Evolutionary conservation across 2,797 vertebrate species (phyloP).

Genomic region (Gallirallus australis): DNA sequence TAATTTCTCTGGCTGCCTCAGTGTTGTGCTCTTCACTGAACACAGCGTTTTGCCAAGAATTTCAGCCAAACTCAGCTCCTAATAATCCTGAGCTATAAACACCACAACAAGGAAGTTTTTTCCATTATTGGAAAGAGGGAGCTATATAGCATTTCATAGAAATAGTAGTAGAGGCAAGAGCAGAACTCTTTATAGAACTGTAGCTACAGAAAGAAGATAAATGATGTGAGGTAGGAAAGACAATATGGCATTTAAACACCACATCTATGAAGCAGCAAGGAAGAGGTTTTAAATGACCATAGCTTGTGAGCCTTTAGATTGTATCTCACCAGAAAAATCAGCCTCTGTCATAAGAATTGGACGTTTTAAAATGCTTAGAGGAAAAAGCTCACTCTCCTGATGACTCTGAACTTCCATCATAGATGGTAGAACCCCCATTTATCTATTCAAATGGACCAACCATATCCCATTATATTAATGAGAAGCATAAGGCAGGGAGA

Average conservation of each 20-base stretch:
- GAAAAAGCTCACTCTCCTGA: background rate
- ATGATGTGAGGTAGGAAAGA: background rate
- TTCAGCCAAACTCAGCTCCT: constrained; percentile 35
- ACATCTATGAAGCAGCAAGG: background rate
- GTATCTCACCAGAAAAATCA: background rate
- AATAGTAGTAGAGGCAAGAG: background rate
- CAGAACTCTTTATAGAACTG: background rate
- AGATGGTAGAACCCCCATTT: background rate
- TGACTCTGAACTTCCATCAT: background rate
- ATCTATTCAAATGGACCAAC: background rate
- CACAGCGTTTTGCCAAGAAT: constrained; percentile 35
- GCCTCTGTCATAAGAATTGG: background rate
- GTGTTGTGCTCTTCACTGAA: constrained; percentile 22
- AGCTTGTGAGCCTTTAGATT: background rate
- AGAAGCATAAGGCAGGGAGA: background rate
- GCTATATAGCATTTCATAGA: background rate
- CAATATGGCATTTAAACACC: background rate
- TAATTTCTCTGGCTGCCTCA: constrained; percentile 43
- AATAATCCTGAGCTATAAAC: constrained; percentile 48
- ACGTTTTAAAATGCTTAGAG: background rate
- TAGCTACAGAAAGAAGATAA: background rate
- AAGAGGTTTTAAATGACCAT: background rate
- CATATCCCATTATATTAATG: background rate
- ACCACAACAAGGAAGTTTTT: constrained; percentile 41
- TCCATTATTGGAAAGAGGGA: background rate